Evolutionary conservation across 2,113 vertebrate species (phyloP), one percentile per base, ranked within the genome.

Genomic region (Pseudonaja textilis): DNA sequence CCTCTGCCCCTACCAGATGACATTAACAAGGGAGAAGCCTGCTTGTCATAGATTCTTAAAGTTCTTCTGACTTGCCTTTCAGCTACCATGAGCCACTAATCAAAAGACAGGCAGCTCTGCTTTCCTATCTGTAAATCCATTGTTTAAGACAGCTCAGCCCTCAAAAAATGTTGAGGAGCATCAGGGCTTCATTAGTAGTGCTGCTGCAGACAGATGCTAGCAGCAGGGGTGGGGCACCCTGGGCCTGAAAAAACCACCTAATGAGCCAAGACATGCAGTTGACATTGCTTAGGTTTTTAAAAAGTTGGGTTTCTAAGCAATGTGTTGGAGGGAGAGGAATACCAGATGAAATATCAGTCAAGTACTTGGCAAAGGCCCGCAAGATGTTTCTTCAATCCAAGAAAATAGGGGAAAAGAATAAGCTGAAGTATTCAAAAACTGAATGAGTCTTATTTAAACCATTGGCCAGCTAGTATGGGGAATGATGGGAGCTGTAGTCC

Each of bases 211-310:
- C 7, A 29, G 25, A 50, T 34, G 42, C 52, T 55, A 7, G 16
- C 87, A 81, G 52, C 39, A 54, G 59, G 47, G n/a, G 16, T 29
- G 39, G 5, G 57, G 25, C 91, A 92, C 57, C 87, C 47, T 16
- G 23, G 87, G 64, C 39, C 50, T 85, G 26, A 5, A 16, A 57
- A 56, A 57, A 22, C 88, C 39, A 85, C 88, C 64, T 89, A 92
- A 92, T 92, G 91, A 92, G 87, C 26, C 87, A 89, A 92, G 64
- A 55, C 88, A 47, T 22, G 26, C 42, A 59, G 54, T 42, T 88
- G 86, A 74, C 59, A 88, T 29, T 11, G 23, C 88, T 54, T 34
- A 16, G 10, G 61, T 88, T 92, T 92, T 69, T 85, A 39, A 85
- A 29, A 25, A 22, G 5, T 29, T 20, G 14, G 7, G 26, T 14